phyloP scores from a whole-genome alignment of 2,113 vertebrate genomes.

The Pogona vitticeps region DNA sequence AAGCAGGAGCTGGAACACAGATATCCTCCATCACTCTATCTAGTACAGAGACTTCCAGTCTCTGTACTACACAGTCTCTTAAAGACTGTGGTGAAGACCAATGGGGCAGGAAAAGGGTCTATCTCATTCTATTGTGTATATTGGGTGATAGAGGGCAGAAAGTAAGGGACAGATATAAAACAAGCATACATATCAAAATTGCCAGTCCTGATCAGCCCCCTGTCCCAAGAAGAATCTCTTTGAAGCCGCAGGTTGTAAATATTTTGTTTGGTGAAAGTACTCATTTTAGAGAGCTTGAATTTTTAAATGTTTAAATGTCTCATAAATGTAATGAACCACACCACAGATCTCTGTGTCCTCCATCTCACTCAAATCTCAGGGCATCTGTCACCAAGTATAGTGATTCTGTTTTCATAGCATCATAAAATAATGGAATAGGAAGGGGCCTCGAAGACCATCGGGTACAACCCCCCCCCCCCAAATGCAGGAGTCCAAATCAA shows the following conservation, averaged over 20 bases:
- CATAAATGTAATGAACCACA: constrained; percentile 57
- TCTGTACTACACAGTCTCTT: too few relatives aligned
- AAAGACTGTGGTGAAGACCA: too few relatives aligned
- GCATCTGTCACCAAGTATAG: background rate
- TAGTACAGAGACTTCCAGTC: too few relatives aligned
- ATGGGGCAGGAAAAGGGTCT: background rate
- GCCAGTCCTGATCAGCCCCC: background rate
- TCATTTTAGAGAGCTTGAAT: constrained; percentile 65
- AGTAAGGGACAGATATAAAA: background rate
- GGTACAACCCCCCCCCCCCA: too few relatives aligned
- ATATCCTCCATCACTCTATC: too few relatives aligned
- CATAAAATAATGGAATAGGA: background rate
- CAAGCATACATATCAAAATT: background rate
- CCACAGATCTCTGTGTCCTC: too few relatives aligned
- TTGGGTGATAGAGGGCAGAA: background rate
- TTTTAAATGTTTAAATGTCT: constrained; percentile 64
- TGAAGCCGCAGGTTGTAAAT: constrained; percentile 51
- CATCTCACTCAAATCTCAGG: background rate
- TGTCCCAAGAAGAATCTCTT: background rate
- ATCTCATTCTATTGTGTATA: background rate
- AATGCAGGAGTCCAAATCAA: too few relatives aligned
- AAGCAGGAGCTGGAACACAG: too few relatives aligned
- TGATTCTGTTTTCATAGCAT: too few relatives aligned
- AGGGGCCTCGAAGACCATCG: too few relatives aligned
- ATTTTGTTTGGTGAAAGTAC: constrained; percentile 69